Percentiles rank a stretch among this genome's conserved stretches.
phyloP scores from a whole-genome alignment of 2,113 vertebrate genomes.

The Periophthalmus modestus region DNA sequence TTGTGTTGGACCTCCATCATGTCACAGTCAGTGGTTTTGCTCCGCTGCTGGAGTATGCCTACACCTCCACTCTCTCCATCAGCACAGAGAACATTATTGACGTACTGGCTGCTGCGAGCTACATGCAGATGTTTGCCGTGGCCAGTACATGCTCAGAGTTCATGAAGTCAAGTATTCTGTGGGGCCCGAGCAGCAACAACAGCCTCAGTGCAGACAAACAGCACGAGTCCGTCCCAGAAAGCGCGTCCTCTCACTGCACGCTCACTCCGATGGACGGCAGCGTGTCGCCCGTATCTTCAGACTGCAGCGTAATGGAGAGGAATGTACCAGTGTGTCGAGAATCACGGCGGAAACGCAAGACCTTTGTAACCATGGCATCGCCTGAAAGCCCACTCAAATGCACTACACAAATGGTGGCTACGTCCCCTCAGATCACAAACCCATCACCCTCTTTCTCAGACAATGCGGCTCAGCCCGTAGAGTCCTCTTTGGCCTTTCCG shows the following conservation, averaged over 20 bases:
- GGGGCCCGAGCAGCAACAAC: slow-evolving; percentile 80
- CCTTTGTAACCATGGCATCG: slow-evolving; percentile 88
- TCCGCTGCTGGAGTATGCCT: slow-evolving; percentile 95
- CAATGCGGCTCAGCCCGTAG: slow-evolving; percentile 86
- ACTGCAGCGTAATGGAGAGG: slow-evolving; percentile 94
- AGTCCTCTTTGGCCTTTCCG: slow-evolving; percentile 94
- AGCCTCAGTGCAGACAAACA: slow-evolving; percentile 83
- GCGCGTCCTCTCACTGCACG: slow-evolving; percentile 81
- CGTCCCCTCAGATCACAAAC: slow-evolving; percentile 91
- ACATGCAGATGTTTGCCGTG: slow-evolving; percentile 99
- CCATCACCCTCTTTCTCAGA: slow-evolving; percentile 91
- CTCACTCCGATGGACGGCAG: slow-evolving; percentile 91
- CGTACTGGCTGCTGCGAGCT: slow-evolving; percentile 95
- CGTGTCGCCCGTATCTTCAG: slow-evolving; percentile 93
- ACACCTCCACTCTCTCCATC: slow-evolving; percentile 95
- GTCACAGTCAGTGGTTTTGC: slow-evolving; percentile 97
- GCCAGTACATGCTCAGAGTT: slow-evolving; percentile 98
- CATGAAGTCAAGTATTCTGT: slow-evolving; percentile 99
- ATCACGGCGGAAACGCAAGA: slow-evolving; percentile 93
- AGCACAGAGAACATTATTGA: slow-evolving; percentile 99
- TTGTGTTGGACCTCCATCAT: slow-evolving; percentile 93
- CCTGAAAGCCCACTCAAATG: slow-evolving; percentile 93
- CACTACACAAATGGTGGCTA: slow-evolving; percentile 86
- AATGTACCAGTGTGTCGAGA: slow-evolving; percentile 91
- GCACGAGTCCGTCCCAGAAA: slow-evolving; percentile 87